phyloP scores from a whole-genome alignment of 2,888 invertebrate species.

The Caenorhabditis plicata region DNA sequence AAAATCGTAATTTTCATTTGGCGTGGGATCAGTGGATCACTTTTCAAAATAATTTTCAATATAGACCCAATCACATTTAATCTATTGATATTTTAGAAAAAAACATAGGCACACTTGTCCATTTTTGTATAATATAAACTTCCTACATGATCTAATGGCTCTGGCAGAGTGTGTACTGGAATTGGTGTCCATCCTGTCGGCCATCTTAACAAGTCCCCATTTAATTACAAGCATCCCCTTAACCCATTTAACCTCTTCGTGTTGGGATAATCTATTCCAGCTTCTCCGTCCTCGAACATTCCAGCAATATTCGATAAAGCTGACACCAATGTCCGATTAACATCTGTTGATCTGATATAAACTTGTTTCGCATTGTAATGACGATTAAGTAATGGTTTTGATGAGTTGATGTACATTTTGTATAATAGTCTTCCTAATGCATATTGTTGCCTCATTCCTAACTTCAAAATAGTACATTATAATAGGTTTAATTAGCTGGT shows the following conservation, averaged over 20 bases:
- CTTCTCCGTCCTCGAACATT: constrained; percentile 70
- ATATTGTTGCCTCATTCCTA: constrained; percentile 58
- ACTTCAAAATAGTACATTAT: constrained; percentile 46
- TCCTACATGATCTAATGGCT: constrained; percentile 46
- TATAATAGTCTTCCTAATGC: constrained; percentile 46
- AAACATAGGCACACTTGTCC: neutral
- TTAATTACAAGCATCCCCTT: neutral
- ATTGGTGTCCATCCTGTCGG: constrained; percentile 55
- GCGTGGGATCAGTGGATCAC: too few relatives aligned
- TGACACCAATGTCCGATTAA: constrained; percentile 74
- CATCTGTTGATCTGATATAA: constrained; percentile 66
- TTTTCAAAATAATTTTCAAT: too few relatives aligned
- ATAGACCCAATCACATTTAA: too few relatives aligned
- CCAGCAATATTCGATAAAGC: constrained; percentile 82
- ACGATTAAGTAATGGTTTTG: constrained; percentile 21
- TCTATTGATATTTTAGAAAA: too few relatives aligned
- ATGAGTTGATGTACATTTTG: constrained; percentile 44
- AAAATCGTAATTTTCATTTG: too few relatives aligned
- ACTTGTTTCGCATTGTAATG: constrained; percentile 53
- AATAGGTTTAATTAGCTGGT: neutral
- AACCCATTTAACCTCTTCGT: constrained; percentile 3
- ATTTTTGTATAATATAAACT: neutral
- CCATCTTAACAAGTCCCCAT: constrained; percentile 31
- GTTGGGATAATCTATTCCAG: constrained; percentile 48
- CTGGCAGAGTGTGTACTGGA: constrained; percentile 52